Evolutionary conservation across 2,888 invertebrate species (phyloP), one percentile per base, ranked within the genome.

Genomic region (Caenorhabditis japonica): DNA sequence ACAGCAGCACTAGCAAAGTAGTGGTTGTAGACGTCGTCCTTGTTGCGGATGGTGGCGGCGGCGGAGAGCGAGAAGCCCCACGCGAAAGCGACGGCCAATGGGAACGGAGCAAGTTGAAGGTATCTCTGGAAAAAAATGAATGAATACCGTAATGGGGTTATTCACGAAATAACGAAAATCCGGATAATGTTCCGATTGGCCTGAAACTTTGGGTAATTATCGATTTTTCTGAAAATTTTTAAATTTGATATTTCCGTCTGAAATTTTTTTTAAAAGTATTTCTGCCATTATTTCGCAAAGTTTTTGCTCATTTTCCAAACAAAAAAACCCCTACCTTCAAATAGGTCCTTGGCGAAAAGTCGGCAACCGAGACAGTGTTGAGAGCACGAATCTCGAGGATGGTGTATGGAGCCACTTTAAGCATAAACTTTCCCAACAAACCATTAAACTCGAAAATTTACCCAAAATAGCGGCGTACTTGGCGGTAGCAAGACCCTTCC

Each of bases 11-110:
- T 74, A 7, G 83, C 79, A 47, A 69, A 76, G 47, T 77, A 80
- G 36, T 83, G 85, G 59, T 86, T 86, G 73, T 79, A 74, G 21
- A 83, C 76, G 66, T 86, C 86, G 47, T 86, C 86, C 76, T 81
- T 80, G 69, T 86, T 75, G 39, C 86, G 77, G 44, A 85, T 59
- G 15, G 71, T 79, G 10, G 86, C 79, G 7, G 83, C 71, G 4
- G 83, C 66, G 23, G 85, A 84, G 17, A 86, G 75, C n/a, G 81
- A 55, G 30, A 79, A 72, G 10, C 84, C 85, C 79, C 82, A 85
- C 15, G 82, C 75, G 62, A 85, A 81, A n/a, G 84, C 81, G n/a
- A 81, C 76, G 8, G 80, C 58, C 19, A 77, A 39, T 23, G 85
- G 84, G 44, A 83, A 49, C 10, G 83, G 80, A 43, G 79, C 49